Base-by-base conservation (phyloP, 2,888 invertebrate genomes). In the Platerodrilus igneus region DNA sequence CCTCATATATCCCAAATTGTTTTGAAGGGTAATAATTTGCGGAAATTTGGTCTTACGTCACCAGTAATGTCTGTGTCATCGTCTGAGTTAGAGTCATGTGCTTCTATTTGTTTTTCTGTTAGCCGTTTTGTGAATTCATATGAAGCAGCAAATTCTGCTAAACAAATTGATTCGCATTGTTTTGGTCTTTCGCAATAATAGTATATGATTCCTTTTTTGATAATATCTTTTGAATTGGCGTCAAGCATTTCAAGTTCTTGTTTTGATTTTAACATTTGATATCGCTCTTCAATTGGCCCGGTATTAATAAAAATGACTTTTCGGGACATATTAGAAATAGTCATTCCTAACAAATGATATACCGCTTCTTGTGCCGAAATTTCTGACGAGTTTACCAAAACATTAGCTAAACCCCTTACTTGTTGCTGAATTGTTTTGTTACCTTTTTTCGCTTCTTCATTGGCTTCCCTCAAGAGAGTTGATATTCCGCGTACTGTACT, bases 291-390 rank as follows among this genome's bases (percentile, higher is more conserved):
- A n/a, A 10, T 7, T 30, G 10, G 19, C 3, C 31, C 31, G 20
- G n/a, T 31, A 20, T 19, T 31, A 19, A 31, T 31, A 16, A 31
- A 31, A 13, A 31, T 20, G n/a, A 6, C 6, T 13, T 6, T n/a
- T 4, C 31, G 3, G n/a, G 31, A 31, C 31, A 31, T 31, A n/a
- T 10, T 10, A 2, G 31, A 31, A 4, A 31, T 7, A 19, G 18
- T 6, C 17, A 31, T 29, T 17, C 29, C 17, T 14, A 29, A 18
- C 4, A 4, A 4, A 10, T 31, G 31, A 31, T 31, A 31, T 3
- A 31, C 19, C 3, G 31, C 31, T 31, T 31, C 31, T 31, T 31
- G 31, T 20, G 31, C 31, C 11, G 31, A 31, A 5, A 31, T 31
- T 31, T 31, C 31, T 10, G 31, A 19, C 2, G 20, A 19, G 9